Conservation (phyloP, 2,113 vertebrate genomes). For the Morone saxatilis region DNA sequence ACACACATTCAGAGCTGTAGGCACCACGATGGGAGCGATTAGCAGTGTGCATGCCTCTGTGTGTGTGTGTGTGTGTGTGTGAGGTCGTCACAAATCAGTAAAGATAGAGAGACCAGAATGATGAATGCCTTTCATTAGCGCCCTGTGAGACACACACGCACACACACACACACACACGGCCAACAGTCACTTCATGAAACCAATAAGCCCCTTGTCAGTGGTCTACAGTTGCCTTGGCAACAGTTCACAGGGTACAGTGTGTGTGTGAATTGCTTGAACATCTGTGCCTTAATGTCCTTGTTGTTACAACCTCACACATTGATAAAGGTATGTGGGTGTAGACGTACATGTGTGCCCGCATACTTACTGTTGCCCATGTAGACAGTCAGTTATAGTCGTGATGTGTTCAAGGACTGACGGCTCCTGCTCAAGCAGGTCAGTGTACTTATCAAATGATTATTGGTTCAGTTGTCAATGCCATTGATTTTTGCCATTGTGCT, state of each 20-base stretch:
- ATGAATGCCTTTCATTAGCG: slow-evolving; percentile 84
- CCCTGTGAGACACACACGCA: slow-evolving; percentile 41
- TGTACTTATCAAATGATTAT: slow-evolving; percentile 8
- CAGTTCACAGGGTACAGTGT: slow-evolving; percentile 90
- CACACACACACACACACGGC: slow-evolving; percentile 53
- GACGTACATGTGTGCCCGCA: slow-evolving; percentile 20
- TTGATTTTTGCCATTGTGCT: slow-evolving; percentile 8
- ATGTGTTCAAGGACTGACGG: slow-evolving; percentile 54
- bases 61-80: slow-evolving; percentile 40
- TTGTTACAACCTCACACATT: slow-evolving; percentile 87
- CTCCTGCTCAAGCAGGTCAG: slow-evolving; percentile 17
- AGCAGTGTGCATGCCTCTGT: slow-evolving; percentile 32
- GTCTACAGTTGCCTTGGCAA: slow-evolving; percentile 95
- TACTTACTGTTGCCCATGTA: slow-evolving; percentile 15
- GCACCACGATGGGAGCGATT: slow-evolving; percentile 68
- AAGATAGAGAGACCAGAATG: slow-evolving; percentile 72
- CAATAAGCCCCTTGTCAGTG: slow-evolving; percentile 90
- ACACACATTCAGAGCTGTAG: slow-evolving; percentile 36
- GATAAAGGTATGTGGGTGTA: slow-evolving; percentile 51
- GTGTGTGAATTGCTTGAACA: slow-evolving; percentile 84
- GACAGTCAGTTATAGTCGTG: slow-evolving; percentile 34
- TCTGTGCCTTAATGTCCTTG: slow-evolving; percentile 79
- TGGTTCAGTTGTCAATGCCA: not conserved
- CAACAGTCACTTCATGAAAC: slow-evolving; percentile 92
- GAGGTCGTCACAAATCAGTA: slow-evolving; percentile 70